Percentiles rank a stretch among this genome's conserved stretches.
Conservation (phyloP, 2,888 invertebrate genomes). For the Drosophila quinaria region DNA sequence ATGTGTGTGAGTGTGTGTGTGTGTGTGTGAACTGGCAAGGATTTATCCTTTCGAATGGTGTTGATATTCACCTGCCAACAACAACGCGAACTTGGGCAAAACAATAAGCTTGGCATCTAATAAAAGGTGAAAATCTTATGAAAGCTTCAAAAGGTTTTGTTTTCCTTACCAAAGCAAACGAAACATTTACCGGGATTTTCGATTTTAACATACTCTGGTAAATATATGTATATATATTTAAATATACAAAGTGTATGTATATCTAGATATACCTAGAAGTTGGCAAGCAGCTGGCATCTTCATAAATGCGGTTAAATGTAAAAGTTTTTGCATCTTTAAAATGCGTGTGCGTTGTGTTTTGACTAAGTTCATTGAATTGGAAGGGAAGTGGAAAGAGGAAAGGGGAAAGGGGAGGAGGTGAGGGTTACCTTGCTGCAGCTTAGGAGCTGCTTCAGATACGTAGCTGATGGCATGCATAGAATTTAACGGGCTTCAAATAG, state of each 20-base stretch:
- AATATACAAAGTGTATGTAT: not conserved
- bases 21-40: constrained; percentile 14
- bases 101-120: constrained; percentile 81
- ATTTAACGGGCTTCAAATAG: constrained; percentile 28
- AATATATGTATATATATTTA: not conserved
- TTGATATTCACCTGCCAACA: constrained; percentile 51
- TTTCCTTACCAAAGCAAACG: constrained; percentile 31
- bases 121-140: constrained; percentile 81
- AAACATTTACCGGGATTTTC: constrained; percentile 44
- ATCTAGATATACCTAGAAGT: not conserved
- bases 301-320: constrained; percentile 82
- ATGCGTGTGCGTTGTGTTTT: constrained; percentile 69
- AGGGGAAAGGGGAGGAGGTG: not conserved
- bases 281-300: constrained; percentile 59
- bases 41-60: constrained; percentile 66
- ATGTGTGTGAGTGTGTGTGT: not conserved
- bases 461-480: constrained; percentile 37
- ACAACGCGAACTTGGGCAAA: constrained; percentile 71
- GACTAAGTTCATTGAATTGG: constrained; percentile 61
- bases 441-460: constrained; percentile 37
- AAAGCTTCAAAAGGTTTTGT: constrained; percentile 74
- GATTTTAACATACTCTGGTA: constrained; percentile 24
- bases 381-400: not conserved
- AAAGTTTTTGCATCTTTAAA: constrained; percentile 73
- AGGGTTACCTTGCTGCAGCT: constrained; percentile 22